These are phyloP conservation scores for Ailuropoda melanoleuca DNA, from an alignment of 2,113 vertebrate species.

Conservation along the genomic window DNA sequence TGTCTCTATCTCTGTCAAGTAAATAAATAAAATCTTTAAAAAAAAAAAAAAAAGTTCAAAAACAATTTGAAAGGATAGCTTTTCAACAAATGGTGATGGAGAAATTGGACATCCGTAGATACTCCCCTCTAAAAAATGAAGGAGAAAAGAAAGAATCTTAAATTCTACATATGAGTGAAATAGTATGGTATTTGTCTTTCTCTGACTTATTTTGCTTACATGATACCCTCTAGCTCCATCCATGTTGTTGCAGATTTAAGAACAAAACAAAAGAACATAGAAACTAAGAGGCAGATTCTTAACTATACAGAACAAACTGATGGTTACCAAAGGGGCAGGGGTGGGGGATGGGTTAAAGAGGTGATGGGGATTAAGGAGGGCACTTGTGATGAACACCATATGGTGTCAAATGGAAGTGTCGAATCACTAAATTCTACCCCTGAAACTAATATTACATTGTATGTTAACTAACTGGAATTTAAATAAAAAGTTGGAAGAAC, in stretches of 20 bases:
- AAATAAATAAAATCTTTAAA: too few relatives aligned
- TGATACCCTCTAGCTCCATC: background rate
- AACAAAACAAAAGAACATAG: background rate
- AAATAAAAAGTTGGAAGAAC: background rate
- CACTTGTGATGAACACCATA: background rate
- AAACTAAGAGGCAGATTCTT: background rate
- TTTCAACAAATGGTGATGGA: background rate
- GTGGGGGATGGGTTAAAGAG: background rate
- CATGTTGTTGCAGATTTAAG: background rate
- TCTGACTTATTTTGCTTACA: background rate
- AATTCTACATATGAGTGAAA: background rate
- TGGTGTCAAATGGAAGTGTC: background rate
- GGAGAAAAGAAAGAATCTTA: background rate
- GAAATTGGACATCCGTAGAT: background rate
- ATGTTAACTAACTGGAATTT: background rate
- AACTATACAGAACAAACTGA: background rate
- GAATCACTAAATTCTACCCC: background rate
- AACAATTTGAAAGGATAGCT: background rate
- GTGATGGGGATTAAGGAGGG: background rate
- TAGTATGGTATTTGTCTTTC: background rate
- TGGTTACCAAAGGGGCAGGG: background rate
- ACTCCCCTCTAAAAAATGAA: background rate
- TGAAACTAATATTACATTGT: background rate
- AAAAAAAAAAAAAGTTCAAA: too few relatives aligned
- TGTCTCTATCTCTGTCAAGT: too few relatives aligned